Percentiles rank a stretch among this genome's conserved stretches.
Conservation (phyloP, 2,113 vertebrate species). For the Misgurnus anguillicaudatus region DNA sequence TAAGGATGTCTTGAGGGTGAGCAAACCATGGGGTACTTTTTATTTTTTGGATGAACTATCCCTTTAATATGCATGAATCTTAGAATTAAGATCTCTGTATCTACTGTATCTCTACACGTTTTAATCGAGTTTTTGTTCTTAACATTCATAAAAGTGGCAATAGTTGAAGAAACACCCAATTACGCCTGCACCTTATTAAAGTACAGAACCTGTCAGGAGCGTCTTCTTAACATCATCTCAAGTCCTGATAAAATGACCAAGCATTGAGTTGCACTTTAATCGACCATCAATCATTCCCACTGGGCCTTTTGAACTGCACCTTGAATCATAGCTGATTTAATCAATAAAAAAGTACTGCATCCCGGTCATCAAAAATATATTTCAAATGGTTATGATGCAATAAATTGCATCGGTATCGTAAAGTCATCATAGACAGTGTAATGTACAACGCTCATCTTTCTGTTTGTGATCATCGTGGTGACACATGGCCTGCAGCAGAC, state of each 20-base stretch:
- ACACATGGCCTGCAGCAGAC: slow-evolving; percentile 2
- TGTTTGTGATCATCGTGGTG: slow-evolving; percentile 15
- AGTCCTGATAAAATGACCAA: slow-evolving; percentile 35
- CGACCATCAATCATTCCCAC: slow-evolving; percentile 19
- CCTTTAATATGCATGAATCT: too few species aligned
- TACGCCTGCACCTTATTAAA: background rate
- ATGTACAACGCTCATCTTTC: background rate
- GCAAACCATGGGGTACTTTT: too few species aligned
- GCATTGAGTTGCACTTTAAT: slow-evolving; percentile 5
- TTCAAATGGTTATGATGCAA: slow-evolving; percentile 27
- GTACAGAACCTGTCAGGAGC: background rate
- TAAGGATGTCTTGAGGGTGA: too few species aligned
- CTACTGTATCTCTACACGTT: too few species aligned
- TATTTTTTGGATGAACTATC: too few species aligned
- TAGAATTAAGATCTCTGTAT: too few species aligned
- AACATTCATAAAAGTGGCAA: too few species aligned
- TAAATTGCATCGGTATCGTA: slow-evolving; percentile 29
- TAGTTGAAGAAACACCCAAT: too few species aligned
- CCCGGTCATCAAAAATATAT: slow-evolving; percentile 5
- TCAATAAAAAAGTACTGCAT: slow-evolving; percentile 27
- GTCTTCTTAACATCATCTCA: background rate
- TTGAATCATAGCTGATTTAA: slow-evolving; percentile 27
- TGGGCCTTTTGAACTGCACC: background rate
- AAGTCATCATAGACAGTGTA: slow-evolving; percentile 16
- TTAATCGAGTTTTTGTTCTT: too few species aligned